Evolutionary conservation across 2,113 vertebrate genomes (phyloP).

Genomic region (Hippocampus mohnikei): DNA sequence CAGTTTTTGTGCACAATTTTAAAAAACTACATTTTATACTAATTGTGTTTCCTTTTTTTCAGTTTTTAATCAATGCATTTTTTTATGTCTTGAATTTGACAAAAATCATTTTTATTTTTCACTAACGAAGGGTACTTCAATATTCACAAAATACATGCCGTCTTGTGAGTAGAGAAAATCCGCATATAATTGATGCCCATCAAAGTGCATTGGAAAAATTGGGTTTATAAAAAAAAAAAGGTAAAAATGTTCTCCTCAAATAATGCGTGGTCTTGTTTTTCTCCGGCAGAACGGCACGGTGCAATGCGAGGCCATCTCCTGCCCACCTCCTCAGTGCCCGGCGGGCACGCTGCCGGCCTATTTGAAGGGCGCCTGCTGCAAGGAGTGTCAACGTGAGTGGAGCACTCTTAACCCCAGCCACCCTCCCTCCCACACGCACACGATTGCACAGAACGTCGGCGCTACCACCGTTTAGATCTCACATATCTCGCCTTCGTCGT

Average conservation of each 20-base stretch:
- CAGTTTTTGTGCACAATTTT: too few relatives aligned
- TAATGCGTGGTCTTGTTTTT: conserved; percentile 12
- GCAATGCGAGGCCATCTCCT: conserved; percentile 85
- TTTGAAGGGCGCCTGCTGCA: conserved; percentile 90
- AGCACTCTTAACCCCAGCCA: conserved; percentile 44
- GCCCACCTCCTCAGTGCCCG: conserved; percentile 81
- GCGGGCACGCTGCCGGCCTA: conserved; percentile 80
- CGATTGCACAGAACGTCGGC: conserved; percentile 3
- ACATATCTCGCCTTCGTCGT: conserved; percentile 54
- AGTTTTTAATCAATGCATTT: too few relatives aligned
- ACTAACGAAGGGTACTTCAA: too few relatives aligned
- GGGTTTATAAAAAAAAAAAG: not conserved
- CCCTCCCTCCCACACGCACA: conserved; percentile 44
- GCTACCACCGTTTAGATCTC: conserved; percentile 29
- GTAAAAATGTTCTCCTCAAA: conserved; percentile 11
- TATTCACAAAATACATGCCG: too few relatives aligned
- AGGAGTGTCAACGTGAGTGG: conserved; percentile 91
- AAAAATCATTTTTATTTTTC: too few relatives aligned
- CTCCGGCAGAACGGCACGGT: conserved; percentile 84
- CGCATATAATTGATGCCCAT: too few relatives aligned
- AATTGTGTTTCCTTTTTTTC: too few relatives aligned
- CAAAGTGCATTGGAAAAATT: too few relatives aligned
- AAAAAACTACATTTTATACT: too few relatives aligned
- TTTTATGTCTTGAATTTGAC: too few relatives aligned
- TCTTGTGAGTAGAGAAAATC: too few relatives aligned